These are phyloP conservation scores for Sebastes taczanowskii DNA, from an alignment of 2,797 vertebrate genomes.

Conservation along the genomic window DNA sequence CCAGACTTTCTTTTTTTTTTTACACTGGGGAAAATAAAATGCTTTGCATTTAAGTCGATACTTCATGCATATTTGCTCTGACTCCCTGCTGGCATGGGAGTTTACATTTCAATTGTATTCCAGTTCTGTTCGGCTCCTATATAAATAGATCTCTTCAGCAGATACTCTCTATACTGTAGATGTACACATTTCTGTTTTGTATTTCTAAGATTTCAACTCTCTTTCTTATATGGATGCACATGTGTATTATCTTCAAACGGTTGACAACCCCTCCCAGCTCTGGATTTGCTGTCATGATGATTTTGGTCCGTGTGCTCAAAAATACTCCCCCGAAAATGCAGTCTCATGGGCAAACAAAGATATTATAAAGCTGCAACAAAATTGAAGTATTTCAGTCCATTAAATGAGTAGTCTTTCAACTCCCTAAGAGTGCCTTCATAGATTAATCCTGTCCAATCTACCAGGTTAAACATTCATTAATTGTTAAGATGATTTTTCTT, in stretches of 20 bases:
- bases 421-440: background rate
- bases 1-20: background rate
- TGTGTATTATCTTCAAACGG: slow-evolving; percentile 25
- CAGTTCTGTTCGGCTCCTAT: background rate
- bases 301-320: slow-evolving; percentile 28
- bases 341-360: background rate
- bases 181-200: background rate
- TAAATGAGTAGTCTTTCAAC: background rate
- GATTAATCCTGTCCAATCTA: background rate
- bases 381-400: background rate
- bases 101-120: slow-evolving; percentile 16
- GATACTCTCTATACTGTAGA: background rate
- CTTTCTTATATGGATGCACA: background rate
- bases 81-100: slow-evolving; percentile 7
- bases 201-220: background rate
- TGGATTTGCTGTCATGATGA: slow-evolving; percentile 33
- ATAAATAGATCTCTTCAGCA: slow-evolving; percentile 13
- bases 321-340: background rate
- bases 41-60: slow-evolving; percentile 24
- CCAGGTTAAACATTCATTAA: background rate
- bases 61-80: slow-evolving; percentile 18
- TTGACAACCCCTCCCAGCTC: slow-evolving; percentile 8
- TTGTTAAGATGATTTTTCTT: background rate
- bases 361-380: background rate
- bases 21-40: slow-evolving; percentile 23